These are phyloP conservation scores for Julus scandinavius DNA, from an alignment of 2,888 invertebrate species.

Conservation along the genomic window DNA sequence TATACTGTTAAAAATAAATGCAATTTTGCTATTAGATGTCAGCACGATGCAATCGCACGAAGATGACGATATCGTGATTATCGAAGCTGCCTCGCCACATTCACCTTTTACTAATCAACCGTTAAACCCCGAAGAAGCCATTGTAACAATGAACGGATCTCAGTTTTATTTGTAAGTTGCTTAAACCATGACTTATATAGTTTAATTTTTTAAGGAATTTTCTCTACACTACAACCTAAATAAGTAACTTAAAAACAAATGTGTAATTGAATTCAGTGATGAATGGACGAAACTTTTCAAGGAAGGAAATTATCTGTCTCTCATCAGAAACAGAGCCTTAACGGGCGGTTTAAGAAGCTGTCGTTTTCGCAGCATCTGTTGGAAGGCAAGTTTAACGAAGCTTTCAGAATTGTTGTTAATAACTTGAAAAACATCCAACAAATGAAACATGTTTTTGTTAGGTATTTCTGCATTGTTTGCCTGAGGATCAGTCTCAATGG, in stretches of 20 bases:
- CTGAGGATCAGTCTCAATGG: conserved; percentile 58
- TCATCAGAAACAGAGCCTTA: conserved; percentile 58
- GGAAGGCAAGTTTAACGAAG: conserved; percentile 58
- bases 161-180: conserved; percentile 49
- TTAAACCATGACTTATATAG: too few relatives aligned
- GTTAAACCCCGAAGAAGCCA: conserved; percentile 17
- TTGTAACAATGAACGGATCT: conserved; percentile 49
- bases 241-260: neutral
- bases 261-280: conserved; percentile 57
- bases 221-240: neutral
- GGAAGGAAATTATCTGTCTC: conserved; percentile 55
- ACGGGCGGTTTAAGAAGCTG: conserved; percentile 59
- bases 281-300: conserved; percentile 60
- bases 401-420: too few relatives aligned
- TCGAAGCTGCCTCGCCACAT: neutral
- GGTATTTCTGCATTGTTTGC: conserved; percentile 59
- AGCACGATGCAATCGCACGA: neutral
- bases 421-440: neutral
- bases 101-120: neutral
- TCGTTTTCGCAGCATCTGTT: conserved; percentile 61
- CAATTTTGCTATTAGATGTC: neutral
- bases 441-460: conserved; percentile 1
- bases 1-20: too few relatives aligned
- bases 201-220: too few relatives aligned
- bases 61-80: neutral